phyloP scores from a whole-genome alignment of 1,140 invertebrate genomes.

The Brachionus angularis region DNA sequence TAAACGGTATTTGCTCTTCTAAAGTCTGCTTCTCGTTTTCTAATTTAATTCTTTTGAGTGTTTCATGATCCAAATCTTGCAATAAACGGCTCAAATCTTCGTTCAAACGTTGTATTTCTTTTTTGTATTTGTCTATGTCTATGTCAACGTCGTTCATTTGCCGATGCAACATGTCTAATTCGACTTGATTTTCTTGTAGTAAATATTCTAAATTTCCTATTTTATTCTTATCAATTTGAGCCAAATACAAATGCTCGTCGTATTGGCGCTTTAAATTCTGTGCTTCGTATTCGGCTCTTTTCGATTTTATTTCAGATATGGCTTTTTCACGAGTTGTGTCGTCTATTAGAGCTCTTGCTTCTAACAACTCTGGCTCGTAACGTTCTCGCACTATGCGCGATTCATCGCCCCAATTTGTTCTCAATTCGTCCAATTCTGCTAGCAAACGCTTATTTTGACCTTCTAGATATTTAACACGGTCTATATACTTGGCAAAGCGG shows the following conservation, averaged over 20 bases:
- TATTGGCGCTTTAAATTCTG: constrained; percentile 11
- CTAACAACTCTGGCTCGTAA: constrained; percentile 42
- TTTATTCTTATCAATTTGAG: constrained; percentile 22
- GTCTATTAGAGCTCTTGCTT: constrained; percentile 32
- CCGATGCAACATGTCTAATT: constrained; percentile 4
- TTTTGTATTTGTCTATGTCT: constrained; percentile 41
- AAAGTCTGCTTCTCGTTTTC: constrained; percentile 60
- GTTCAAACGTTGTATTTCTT: constrained; percentile 45
- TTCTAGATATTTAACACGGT: constrained; percentile 44
- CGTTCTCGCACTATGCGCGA: neutral
- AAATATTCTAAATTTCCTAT: constrained; percentile 21
- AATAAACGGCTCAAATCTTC: constrained; percentile 46
- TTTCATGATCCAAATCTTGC: constrained; percentile 59
- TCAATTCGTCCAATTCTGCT: constrained; percentile 20
- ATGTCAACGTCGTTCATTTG: constrained; percentile 8
- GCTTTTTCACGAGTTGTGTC: constrained; percentile 32
- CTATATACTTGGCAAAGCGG: constrained; percentile 41
- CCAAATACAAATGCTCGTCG: constrained; percentile 14
- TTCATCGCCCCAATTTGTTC: constrained; percentile 35
- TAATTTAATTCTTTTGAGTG: constrained; percentile 54
- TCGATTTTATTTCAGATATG: constrained; percentile 30
- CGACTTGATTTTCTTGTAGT: constrained; percentile 34
- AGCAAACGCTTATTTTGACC: constrained; percentile 33
- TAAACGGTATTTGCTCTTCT: constrained; percentile 58
- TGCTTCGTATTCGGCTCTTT: constrained; percentile 40